Base-by-base conservation (phyloP, 2,888 invertebrate species). In the Hypsopygia costalis region DNA sequence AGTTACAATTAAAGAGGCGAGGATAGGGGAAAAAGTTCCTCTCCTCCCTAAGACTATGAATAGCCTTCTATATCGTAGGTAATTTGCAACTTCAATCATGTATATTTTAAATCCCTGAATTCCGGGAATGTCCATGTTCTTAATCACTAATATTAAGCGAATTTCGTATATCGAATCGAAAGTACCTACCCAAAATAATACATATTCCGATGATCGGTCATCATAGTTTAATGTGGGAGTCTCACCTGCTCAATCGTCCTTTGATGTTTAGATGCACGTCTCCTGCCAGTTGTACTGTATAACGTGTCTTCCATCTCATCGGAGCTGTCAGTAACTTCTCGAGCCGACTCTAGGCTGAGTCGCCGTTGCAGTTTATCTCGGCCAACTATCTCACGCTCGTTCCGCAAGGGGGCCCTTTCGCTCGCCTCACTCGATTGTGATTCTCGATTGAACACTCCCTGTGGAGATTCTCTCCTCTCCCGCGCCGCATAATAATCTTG, bases 301-400 rank as follows among this genome's bases (percentile, higher is more conserved):
- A 81, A 56, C 6, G 86, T 82, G 47, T 89, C 89, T 54, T 92
- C 92, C 11, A 91, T 68, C 50, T 93, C 93, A 49, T 93, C 93
- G 6, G 93, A 92, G 62, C 91, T 93, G 56, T 94, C 94, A 0
- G 93, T 93, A 33, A 94, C 81, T 45, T 93, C 93, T 22, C 93
- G 81, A 25, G 93, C 93, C 1, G 94, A 94, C 65, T 94, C 94
- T 35, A 94, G 69, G 35, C 94, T 94, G 45, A 94, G 82, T 30
- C 94, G 88, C 44, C 94, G 81, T 62, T 91, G 89, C 40, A 91
- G 62, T 51, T 91, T 91, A 44, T 88, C 88, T 1, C 85, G 61
- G 0, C 50, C 62, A 1, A 57, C 49, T 3, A 46, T 44, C 25
- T 68, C 74, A 9, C 76, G 56, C 47, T 73, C 78, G 11, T 43